Percentiles rank a stretch among this genome's conserved stretches.
Evolutionary conservation across 1,140 invertebrate species (phyloP).

Genomic region (Heliconius eleuchia): DNA sequence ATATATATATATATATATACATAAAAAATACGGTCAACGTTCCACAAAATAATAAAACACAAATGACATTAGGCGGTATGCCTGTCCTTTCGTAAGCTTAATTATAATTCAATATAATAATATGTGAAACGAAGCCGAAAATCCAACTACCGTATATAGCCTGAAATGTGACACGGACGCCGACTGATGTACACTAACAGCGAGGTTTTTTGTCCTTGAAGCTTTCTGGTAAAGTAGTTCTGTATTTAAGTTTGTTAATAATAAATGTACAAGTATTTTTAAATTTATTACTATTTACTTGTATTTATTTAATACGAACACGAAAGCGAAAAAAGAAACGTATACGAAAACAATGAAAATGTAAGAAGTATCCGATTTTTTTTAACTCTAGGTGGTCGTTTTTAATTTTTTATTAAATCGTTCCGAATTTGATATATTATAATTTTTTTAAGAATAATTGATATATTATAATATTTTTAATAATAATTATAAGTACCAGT

Average conservation of each 20-base stretch:
- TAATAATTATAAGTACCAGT: too few species aligned
- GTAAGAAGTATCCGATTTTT: too few species aligned
- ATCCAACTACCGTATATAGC: constrained; percentile 47
- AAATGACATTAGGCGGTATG: constrained; percentile 21
- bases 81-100: constrained; percentile 31
- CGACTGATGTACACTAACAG: constrained; percentile 15
- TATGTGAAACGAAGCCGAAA: constrained; percentile 38
- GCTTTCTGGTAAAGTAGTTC: not conserved
- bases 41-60: constrained; percentile 15
- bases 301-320: too few species aligned
- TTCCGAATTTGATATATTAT: too few species aligned
- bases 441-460: too few species aligned
- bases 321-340: too few species aligned
- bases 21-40: constrained; percentile 15
- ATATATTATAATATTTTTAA: too few species aligned
- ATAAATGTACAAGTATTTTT: not conserved
- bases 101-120: constrained; percentile 43
- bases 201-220: constrained; percentile 9
- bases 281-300: too few species aligned
- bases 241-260: not conserved
- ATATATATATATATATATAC: not conserved
- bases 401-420: too few species aligned
- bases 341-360: too few species aligned
- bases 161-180: constrained; percentile 42
- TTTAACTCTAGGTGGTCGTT: too few species aligned